Conservation (phyloP, 2,113 vertebrate species). For the Aptenodytes patagonicus region DNA sequence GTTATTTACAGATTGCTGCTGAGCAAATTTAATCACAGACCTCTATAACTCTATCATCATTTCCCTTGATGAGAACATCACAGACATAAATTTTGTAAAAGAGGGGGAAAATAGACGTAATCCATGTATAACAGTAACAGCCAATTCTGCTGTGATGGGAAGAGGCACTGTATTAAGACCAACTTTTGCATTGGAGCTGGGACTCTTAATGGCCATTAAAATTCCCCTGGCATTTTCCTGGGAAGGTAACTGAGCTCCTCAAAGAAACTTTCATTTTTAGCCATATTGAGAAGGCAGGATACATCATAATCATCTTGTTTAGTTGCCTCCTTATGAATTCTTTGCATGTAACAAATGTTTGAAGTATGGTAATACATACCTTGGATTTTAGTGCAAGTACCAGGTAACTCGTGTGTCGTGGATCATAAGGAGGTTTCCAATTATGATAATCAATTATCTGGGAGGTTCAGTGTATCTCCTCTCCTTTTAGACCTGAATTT, state of each 20-base stretch:
- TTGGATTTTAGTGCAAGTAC: background rate
- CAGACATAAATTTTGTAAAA: conserved; percentile 73
- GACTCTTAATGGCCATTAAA: conserved; percentile 63
- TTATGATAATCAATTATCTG: background rate
- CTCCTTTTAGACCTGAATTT: background rate
- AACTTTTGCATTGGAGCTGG: conserved; percentile 50
- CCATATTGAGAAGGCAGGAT: background rate
- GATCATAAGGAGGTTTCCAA: background rate
- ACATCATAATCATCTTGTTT: background rate
- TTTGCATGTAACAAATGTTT: background rate
- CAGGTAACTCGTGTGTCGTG: background rate
- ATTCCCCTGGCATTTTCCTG: conserved; percentile 39
- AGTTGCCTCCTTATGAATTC: background rate
- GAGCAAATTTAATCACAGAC: conserved; percentile 74
- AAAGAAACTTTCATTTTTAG: conserved; percentile 46
- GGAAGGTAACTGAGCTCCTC: conserved; percentile 24
- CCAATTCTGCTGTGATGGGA: conserved; percentile 66
- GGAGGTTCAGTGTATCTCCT: background rate
- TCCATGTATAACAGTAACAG: conserved; percentile 66
- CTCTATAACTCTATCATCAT: conserved; percentile 70
- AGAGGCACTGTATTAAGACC: conserved; percentile 47
- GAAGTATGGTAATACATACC: background rate
- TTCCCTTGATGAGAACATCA: conserved; percentile 73
- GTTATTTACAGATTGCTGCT: conserved; percentile 72
- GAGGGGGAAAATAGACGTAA: conserved; percentile 53